phyloP scores from a whole-genome alignment of 1,140 invertebrate genomes.

The Meloidogyne floridensis region DNA sequence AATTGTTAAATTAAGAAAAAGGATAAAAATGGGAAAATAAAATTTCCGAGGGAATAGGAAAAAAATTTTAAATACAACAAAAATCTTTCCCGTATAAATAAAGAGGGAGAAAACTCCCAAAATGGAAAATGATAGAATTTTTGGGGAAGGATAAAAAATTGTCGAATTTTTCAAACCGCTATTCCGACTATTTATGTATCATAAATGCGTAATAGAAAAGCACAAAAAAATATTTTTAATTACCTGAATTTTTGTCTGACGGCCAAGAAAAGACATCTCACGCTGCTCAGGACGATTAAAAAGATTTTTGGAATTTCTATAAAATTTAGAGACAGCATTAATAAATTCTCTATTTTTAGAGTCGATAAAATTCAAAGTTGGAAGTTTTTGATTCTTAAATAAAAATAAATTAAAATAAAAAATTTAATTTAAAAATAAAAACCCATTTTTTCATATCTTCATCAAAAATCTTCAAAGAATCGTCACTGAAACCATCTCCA shows the following conservation, averaged over 20 bases:
- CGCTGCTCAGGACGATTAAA: not conserved
- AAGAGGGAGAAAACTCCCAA: too few species aligned
- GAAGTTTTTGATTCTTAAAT: slow-evolving; percentile 12
- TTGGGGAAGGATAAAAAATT: too few species aligned
- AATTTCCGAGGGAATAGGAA: too few species aligned
- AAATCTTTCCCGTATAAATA: too few species aligned
- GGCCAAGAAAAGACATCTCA: not conserved
- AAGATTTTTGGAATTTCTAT: slow-evolving; percentile 1
- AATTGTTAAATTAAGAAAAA: not conserved
- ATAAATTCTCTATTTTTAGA: not conserved
- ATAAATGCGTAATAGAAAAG: too few species aligned
- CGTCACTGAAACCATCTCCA: slow-evolving; percentile 12
- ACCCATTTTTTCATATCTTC: slow-evolving; percentile 33
- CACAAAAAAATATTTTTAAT: not conserved
- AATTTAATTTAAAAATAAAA: not conserved
- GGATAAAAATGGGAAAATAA: not conserved
- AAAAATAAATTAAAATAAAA: not conserved
- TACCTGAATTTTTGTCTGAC: not conserved
- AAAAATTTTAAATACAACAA: too few species aligned
- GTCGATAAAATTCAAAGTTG: slow-evolving; percentile 14
- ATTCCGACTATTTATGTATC: too few species aligned
- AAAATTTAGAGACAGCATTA: not conserved
- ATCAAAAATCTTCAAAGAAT: slow-evolving; percentile 19
- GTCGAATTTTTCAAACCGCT: too few species aligned
- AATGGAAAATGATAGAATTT: too few species aligned